These are phyloP conservation scores for Astreopora myriophthalma DNA, from an alignment of 64 coral and sea anemone genomes.

Conservation along the genomic window DNA sequence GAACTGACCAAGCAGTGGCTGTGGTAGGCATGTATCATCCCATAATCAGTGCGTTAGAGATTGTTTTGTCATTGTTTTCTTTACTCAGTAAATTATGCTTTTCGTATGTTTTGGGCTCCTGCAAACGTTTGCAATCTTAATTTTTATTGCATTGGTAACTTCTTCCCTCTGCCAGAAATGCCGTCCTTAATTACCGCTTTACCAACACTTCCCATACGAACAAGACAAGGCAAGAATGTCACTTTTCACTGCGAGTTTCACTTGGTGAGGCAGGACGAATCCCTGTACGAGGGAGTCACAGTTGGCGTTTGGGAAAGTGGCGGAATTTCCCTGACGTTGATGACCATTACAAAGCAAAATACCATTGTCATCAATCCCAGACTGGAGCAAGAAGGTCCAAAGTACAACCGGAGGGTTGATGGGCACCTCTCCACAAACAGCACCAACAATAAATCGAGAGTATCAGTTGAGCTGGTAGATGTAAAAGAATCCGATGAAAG, in stretches of 20 bases:
- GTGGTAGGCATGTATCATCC: too few species aligned
- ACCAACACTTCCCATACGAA: neutral
- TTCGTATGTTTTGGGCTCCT: too few species aligned
- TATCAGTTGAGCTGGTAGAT: neutral
- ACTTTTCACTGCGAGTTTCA: neutral
- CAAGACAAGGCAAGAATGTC: neutral
- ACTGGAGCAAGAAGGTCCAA: neutral
- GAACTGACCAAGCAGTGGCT: too few species aligned
- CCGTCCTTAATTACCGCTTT: neutral
- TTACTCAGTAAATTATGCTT: too few species aligned
- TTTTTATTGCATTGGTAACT: too few species aligned
- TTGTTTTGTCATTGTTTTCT: too few species aligned
- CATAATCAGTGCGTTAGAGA: too few species aligned
- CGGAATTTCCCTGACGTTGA: neutral
- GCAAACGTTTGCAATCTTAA: too few species aligned
- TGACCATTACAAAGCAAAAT: neutral
- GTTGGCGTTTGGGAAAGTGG: conserved; percentile 3
- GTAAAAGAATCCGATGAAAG: neutral
- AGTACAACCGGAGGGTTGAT: neutral
- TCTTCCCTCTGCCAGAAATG: too few species aligned
- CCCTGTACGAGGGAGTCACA: neutral
- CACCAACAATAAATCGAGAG: neutral
- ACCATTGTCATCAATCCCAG: neutral
- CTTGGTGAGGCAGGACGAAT: neutral
- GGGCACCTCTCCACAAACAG: neutral